These are phyloP conservation scores for Pomatostomus ruficeps DNA, from an alignment of 2,113 vertebrate genomes.

Conservation along the genomic window DNA sequence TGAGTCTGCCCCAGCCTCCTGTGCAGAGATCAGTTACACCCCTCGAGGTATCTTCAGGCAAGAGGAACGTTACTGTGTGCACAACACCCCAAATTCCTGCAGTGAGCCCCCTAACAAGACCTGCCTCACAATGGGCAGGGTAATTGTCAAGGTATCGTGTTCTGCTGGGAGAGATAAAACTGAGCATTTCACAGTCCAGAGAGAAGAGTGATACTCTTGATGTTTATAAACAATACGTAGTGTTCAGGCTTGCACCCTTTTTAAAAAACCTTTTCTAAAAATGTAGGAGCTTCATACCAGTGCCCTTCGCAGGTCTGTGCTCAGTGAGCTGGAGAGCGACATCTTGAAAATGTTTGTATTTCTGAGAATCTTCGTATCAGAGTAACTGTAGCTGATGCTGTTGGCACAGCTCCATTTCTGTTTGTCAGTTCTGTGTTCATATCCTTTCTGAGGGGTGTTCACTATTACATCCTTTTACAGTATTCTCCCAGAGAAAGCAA, in stretches of 20 bases:
- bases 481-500: neutral
- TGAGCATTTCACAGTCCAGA: neutral
- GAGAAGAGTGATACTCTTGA: neutral
- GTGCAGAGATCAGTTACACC: neutral
- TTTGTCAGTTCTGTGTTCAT: rapidly evolving
- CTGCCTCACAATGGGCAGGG: neutral
- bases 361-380: neutral
- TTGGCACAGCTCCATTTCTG: neutral
- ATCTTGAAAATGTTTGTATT: neutral
- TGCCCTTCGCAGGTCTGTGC: neutral
- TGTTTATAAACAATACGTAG: neutral
- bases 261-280: neutral
- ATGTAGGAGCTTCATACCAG: neutral
- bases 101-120: neutral
- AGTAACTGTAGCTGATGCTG: neutral
- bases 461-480: neutral
- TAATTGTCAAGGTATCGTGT: neutral
- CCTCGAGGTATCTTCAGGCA: neutral
- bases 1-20: neutral
- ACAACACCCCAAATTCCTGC: neutral
- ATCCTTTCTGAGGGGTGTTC: neutral
- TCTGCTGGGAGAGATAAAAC: neutral
- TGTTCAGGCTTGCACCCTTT: neutral
- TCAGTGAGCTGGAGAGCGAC: neutral
- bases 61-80: neutral